Conservation (phyloP, 2,888 invertebrate genomes). For the Syrista parreyssii region DNA sequence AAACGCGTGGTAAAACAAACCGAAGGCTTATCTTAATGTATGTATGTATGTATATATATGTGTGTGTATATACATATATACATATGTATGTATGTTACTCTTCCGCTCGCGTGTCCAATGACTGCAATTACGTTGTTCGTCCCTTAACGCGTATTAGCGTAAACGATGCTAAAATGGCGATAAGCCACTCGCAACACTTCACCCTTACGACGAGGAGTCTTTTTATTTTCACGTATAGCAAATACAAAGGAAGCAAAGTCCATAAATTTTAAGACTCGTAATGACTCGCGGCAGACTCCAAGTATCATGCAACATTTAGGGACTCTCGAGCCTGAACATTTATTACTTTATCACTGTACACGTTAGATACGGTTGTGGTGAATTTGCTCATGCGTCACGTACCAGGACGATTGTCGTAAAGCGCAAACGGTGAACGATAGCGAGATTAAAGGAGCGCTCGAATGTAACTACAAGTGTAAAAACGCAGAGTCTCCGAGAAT, state of each 20-base stretch:
- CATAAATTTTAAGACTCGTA: not conserved
- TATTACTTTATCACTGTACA: not conserved
- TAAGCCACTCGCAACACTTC: not conserved
- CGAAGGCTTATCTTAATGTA: not conserved
- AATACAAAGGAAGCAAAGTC: not conserved
- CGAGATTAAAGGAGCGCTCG: not conserved
- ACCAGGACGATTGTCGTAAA: not conserved
- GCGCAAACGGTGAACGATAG: not conserved
- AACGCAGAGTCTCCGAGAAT: not conserved
- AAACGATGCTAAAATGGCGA: not conserved
- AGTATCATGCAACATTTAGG: slow-evolving; percentile 37
- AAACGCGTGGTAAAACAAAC: not conserved
- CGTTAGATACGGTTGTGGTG: not conserved
- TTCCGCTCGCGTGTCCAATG: not conserved
- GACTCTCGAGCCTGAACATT: slow-evolving; percentile 19
- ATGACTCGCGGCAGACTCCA: slow-evolving; percentile 24
- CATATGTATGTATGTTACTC: slow-evolving; percentile 3
- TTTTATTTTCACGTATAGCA: not conserved
- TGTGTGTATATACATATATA: not conserved
- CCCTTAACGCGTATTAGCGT: not conserved
- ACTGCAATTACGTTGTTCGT: not conserved
- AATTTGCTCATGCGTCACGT: not conserved
- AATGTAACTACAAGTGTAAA: not conserved
- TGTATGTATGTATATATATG: slow-evolving; percentile 3
- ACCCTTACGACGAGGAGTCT: not conserved